Conservation (phyloP, 1,140 invertebrate genomes). For the Nomia melanderi region DNA sequence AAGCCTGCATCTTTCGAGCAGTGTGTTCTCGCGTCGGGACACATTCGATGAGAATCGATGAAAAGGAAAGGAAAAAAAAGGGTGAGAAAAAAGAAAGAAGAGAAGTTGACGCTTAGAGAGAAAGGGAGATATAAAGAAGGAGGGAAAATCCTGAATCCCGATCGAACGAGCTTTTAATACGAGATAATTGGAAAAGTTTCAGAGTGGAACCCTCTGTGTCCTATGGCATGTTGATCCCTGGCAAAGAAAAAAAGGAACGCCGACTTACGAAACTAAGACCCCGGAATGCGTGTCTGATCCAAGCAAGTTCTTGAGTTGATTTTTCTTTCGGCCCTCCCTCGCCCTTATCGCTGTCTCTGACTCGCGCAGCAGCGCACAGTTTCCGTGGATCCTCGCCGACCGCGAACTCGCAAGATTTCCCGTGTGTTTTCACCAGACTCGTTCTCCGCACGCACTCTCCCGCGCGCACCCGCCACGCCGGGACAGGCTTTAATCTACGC, state of each 20-base stretch:
- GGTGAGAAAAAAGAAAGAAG: too few relatives aligned
- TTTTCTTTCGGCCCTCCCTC: slow-evolving; percentile 37
- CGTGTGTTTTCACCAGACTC: slow-evolving; percentile 66
- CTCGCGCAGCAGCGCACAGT: background rate
- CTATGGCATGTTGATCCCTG: slow-evolving; percentile 6
- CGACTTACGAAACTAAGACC: slow-evolving; percentile 44
- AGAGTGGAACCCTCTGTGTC: background rate
- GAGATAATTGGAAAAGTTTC: slow-evolving; percentile 49
- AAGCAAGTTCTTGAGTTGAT: slow-evolving; percentile 51
- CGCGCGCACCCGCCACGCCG: slow-evolving; percentile 15
- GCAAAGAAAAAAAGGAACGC: slow-evolving; percentile 27
- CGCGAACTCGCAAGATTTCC: slow-evolving; percentile 69
- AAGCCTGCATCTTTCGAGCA: background rate
- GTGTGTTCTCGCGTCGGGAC: background rate
- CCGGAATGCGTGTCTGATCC: slow-evolving; percentile 65
- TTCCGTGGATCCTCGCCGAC: slow-evolving; percentile 23
- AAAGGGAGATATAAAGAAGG: too few relatives aligned
- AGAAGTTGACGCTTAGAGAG: background rate
- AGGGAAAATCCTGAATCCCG: slow-evolving; percentile 14
- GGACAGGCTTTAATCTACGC: slow-evolving; percentile 71
- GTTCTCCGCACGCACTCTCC: slow-evolving; percentile 3
- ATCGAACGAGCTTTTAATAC: slow-evolving; percentile 56
- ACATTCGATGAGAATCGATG: background rate
- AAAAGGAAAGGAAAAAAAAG: background rate
- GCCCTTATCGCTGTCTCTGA: background rate